Percentiles rank a stretch among this genome's conserved stretches.
These are phyloP conservation scores for Rachycentron canadum DNA, from an alignment of 2,797 vertebrate species.

Conservation along the genomic window DNA sequence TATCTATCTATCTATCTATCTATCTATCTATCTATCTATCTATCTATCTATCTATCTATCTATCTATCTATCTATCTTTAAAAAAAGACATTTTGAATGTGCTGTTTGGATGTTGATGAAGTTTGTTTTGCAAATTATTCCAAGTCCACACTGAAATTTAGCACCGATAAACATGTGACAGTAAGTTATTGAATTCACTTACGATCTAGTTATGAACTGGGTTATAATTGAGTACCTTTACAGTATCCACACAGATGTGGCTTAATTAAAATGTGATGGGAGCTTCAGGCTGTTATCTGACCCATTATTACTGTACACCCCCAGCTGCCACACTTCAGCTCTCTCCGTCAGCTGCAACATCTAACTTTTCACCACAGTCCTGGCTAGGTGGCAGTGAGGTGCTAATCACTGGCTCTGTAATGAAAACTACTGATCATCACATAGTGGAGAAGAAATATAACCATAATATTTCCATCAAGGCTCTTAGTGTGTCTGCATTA, in stretches of 20 bases:
- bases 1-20: too few species aligned
- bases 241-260: conserved; percentile 6
- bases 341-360: background rate
- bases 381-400: conserved; percentile 47
- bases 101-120: background rate
- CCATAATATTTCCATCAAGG: conserved; percentile 7
- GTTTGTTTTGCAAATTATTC: background rate
- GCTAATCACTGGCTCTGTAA: conserved; percentile 1
- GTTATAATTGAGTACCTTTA: conserved; percentile 22
- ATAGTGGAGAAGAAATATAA: conserved; percentile 3
- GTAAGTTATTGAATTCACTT: background rate
- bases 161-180: background rate
- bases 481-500: background rate
- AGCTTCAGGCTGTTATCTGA: conserved; percentile 37
- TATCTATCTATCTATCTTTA: too few species aligned
- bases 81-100: background rate
- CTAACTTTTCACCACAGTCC: background rate
- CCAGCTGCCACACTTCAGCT: conserved; percentile 7
- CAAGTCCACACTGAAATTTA: background rate
- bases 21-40: too few species aligned
- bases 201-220: conserved; percentile 10
- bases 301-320: conserved; percentile 5
- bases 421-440: conserved; percentile 23
- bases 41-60: too few species aligned
- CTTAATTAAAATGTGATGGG: conserved; percentile 27